phyloP scores from a whole-genome alignment of 1,140 invertebrate genomes.

The Zophobas morio region DNA sequence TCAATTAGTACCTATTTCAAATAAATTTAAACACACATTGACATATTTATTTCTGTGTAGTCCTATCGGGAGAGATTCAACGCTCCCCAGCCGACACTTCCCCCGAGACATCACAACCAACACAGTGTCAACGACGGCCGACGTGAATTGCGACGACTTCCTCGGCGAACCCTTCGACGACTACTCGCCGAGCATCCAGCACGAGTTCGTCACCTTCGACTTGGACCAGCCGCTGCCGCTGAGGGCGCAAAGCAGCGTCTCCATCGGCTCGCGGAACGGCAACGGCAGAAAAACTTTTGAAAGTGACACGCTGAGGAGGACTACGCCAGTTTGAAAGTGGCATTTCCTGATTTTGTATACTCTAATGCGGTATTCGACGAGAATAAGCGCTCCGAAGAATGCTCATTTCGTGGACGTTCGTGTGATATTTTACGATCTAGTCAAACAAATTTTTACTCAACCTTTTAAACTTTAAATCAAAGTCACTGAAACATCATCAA shows the following conservation, averaged over 20 bases:
- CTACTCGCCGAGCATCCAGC: constrained; percentile 65
- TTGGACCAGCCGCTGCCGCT: constrained; percentile 65
- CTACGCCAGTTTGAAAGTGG: constrained; percentile 67
- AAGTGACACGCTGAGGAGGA: constrained; percentile 65
- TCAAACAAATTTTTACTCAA: constrained; percentile 38
- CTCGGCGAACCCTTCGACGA: constrained; percentile 63
- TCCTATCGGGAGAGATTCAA: constrained; percentile 7
- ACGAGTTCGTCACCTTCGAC: constrained; percentile 68
- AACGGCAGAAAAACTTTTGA: constrained; percentile 58
- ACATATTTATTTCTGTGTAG: neutral
- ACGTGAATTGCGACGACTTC: constrained; percentile 65
- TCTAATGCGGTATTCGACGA: neutral
- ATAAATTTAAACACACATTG: no score
- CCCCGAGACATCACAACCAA: constrained; percentile 66
- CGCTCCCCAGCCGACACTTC: constrained; percentile 55
- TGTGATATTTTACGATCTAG: constrained; percentile 44
- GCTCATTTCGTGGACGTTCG: constrained; percentile 33
- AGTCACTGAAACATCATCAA: constrained; percentile 14
- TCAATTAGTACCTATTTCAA: no score
- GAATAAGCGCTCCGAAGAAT: constrained; percentile 11
- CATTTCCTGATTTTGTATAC: constrained; percentile 1
- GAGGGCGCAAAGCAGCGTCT: constrained; percentile 62
- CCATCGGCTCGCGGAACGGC: constrained; percentile 61
- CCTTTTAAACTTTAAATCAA: constrained; percentile 30
- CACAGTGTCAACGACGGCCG: constrained; percentile 67